Evolutionary conservation across 2,797 vertebrate genomes (phyloP).

Genomic region (Sorex maritimensis): DNA sequence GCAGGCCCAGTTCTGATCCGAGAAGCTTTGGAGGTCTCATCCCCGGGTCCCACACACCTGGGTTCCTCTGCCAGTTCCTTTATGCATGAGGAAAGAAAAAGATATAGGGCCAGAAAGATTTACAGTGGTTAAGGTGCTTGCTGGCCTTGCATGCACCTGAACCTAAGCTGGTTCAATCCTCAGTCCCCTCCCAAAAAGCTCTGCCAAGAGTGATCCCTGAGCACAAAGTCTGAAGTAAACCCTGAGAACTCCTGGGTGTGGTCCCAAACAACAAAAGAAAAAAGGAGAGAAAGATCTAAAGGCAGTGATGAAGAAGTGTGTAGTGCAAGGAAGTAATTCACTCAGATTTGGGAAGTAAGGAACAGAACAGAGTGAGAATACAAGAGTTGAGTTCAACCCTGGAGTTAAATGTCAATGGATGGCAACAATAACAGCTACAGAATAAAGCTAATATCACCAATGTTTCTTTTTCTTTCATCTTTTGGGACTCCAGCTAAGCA

Average conservation of each 20-base stretch:
- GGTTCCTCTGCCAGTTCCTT: no score
- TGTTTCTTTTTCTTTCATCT: not conserved
- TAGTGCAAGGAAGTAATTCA: constrained; percentile 9
- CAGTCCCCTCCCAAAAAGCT: no score
- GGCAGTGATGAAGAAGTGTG: constrained; percentile 15
- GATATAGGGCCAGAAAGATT: not conserved
- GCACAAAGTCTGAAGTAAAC: no score
- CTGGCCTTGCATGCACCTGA: not conserved
- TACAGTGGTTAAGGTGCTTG: not conserved
- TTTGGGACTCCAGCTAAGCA: no score
- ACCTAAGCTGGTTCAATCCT: no score
- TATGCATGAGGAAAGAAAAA: constrained; percentile 15
- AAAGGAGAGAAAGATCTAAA: not conserved
- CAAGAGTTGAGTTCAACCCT: no score
- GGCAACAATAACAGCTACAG: not conserved
- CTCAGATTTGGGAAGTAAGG: not conserved
- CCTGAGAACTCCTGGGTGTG: no score
- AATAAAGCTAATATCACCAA: not conserved
- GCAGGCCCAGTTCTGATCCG: no score
- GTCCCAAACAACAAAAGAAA: no score
- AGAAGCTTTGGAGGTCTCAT: no score
- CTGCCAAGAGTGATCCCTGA: no score
- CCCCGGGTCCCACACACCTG: no score
- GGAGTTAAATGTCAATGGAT: not conserved
- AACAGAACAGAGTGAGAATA: not conserved